Evolutionary conservation across 2,113 vertebrate genomes (phyloP), one percentile per base, ranked within the genome.

Genomic region (Hyla sarda): DNA sequence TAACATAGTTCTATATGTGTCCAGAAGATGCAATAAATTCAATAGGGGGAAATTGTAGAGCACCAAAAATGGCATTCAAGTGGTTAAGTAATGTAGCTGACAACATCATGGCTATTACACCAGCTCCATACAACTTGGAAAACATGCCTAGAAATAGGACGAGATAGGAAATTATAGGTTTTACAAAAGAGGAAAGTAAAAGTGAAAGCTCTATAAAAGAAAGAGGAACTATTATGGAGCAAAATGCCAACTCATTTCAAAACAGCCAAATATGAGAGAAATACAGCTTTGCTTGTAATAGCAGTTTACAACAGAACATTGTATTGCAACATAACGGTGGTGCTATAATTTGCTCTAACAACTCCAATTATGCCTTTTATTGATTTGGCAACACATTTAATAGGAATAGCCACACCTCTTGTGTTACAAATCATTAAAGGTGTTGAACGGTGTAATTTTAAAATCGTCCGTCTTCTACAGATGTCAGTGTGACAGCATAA

Each of bases 311-410:
- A 95, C 96, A 94, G 94, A 96, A 96, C 96, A 97, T 96, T 97
- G 96, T 97, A 96, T 93, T 95, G 96, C 94, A 94, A 97, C 96
- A 98, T 96, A 98, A 98, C 97, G 94, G 96, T 94, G 94, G 94
- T 93, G 96, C 98, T 98, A 97, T 98, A 99, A 99, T 99, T 98
- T 98, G 95, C 96, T 97, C 97, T 99, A 98, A 99, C 97, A 98
- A 97, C 97, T 98, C 96, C 95, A 98, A 98, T 99, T 99, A 98
- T 98, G 94, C 94, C 96, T 96, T 96, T 96, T 98, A 99, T 99
- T 97, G 97, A 99, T 98, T 98, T 96, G 94, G 96, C 96, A 96
- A 96, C 96, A 96, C 96, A 94, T 98, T 99, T 98, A 98, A 99
- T 98, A 97, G 96, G 95, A 96, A 95, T 95, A 94, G 96, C 96